phyloP scores from a whole-genome alignment of 2,113 vertebrate species.

The Macheiramphus alcinus region DNA sequence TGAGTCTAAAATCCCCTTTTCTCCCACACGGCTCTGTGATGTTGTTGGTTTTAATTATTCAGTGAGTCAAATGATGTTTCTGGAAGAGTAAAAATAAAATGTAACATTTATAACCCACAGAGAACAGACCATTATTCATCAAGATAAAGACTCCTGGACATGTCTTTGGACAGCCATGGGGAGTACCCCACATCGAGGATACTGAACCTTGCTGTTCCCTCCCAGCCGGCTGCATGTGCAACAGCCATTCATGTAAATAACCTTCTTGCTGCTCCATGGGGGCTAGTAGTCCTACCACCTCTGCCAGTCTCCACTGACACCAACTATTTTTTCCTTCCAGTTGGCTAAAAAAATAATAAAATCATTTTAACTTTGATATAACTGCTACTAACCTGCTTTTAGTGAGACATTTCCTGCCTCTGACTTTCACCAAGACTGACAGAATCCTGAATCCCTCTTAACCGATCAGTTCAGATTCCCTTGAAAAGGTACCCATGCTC shows the following conservation, averaged over 20 bases:
- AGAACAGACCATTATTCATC: not conserved
- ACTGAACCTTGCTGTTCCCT: not conserved
- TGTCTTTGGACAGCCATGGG: not conserved
- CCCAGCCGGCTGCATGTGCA: not conserved
- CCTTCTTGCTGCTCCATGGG: not conserved
- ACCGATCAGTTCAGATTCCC: not conserved
- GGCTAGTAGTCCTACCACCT: not conserved
- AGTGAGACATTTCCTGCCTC: not conserved
- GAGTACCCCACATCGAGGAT: not conserved
- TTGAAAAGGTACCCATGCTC: not conserved
- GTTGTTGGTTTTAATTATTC: not conserved
- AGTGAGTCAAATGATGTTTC: not conserved
- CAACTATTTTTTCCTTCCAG: not conserved
- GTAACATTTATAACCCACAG: not conserved
- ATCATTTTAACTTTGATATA: not conserved
- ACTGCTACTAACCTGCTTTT: not conserved
- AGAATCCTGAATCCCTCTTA: not conserved
- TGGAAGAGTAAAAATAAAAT: slow-evolving; percentile 50
- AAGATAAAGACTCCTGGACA: not conserved
- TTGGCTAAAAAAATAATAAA: not conserved
- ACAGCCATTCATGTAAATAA: not conserved
- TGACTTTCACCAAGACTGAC: not conserved
- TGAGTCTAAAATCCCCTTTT: slow-evolving; percentile 4
- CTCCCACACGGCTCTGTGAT: not conserved
- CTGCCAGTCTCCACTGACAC: not conserved